phyloP scores from a whole-genome alignment of 1,140 invertebrate species.

The Vanessa tameamea region DNA sequence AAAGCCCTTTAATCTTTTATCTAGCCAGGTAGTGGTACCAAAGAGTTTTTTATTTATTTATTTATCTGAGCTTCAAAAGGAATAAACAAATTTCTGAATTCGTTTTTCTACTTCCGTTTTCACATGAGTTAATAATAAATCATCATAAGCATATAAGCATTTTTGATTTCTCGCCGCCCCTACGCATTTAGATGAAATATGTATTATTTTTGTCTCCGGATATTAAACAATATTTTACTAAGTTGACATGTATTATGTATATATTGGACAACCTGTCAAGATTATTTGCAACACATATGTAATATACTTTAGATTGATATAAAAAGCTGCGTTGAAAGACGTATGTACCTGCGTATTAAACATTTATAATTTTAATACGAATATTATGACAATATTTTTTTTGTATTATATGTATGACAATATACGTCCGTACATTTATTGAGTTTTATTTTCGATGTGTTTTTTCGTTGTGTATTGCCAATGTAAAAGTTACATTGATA shows the following conservation, averaged over 20 bases:
- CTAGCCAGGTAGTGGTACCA: too few species aligned
- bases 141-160: slow-evolving; percentile 15
- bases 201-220: slow-evolving; percentile 20
- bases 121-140: slow-evolving; percentile 13
- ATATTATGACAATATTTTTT: too few species aligned
- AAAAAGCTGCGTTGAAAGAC: background rate
- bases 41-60: background rate
- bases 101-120: background rate
- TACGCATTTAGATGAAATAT: slow-evolving; percentile 27
- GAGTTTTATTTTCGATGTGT: too few species aligned
- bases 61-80: background rate
- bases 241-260: slow-evolving; percentile 4
- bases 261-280: slow-evolving; percentile 17
- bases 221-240: slow-evolving; percentile 32
- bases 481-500: too few species aligned
- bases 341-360: too few species aligned
- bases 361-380: too few species aligned
- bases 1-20: too few species aligned
- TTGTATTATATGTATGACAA: too few species aligned
- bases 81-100: background rate
- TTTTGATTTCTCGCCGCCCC: slow-evolving; percentile 23
- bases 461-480: too few species aligned
- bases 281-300: background rate
- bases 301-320: background rate
- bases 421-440: too few species aligned